phyloP scores from a whole-genome alignment of 2,113 vertebrate genomes.

The Copsychus sechellarum region DNA sequence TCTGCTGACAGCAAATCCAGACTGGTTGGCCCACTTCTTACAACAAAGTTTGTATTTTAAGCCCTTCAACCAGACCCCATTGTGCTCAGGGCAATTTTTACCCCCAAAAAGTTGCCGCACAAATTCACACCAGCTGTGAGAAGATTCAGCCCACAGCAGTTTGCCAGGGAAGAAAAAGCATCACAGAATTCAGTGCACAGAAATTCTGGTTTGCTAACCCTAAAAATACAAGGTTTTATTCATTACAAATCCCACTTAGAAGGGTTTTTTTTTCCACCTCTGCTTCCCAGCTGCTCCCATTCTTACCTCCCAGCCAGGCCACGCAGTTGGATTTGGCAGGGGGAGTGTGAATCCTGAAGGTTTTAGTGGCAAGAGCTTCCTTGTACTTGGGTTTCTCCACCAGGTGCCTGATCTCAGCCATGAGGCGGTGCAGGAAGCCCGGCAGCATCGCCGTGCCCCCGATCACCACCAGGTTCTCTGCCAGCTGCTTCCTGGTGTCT shows the following conservation, averaged over 20 bases:
- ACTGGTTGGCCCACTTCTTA: neutral
- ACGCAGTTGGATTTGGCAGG: conserved; percentile 96
- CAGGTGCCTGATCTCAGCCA: conserved; percentile 91
- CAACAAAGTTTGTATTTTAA: neutral
- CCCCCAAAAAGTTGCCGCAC: neutral
- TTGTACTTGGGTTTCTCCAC: conserved; percentile 94
- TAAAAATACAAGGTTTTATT: neutral
- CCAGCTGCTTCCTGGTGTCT: conserved; percentile 92
- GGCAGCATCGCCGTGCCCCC: conserved; percentile 95
- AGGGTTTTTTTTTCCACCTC: neutral
- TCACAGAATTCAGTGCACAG: rapidly evolving
- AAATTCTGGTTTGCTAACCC: neutral
- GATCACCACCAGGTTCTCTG: conserved; percentile 93
- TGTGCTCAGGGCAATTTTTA: neutral
- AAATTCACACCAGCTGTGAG: neutral
- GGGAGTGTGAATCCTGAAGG: conserved; percentile 89
- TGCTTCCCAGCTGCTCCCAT: too few relatives aligned
- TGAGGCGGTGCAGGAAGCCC: conserved; percentile 91
- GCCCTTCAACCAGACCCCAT: neutral
- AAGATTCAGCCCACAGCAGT: neutral
- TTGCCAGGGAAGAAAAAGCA: neutral
- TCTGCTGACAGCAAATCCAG: neutral
- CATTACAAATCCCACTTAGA: neutral
- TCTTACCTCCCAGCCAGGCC: conserved; percentile 95
- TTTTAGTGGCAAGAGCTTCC: conserved; percentile 86